phyloP scores from a whole-genome alignment of 2,797 vertebrate genomes.

The Anabas testudineus region DNA sequence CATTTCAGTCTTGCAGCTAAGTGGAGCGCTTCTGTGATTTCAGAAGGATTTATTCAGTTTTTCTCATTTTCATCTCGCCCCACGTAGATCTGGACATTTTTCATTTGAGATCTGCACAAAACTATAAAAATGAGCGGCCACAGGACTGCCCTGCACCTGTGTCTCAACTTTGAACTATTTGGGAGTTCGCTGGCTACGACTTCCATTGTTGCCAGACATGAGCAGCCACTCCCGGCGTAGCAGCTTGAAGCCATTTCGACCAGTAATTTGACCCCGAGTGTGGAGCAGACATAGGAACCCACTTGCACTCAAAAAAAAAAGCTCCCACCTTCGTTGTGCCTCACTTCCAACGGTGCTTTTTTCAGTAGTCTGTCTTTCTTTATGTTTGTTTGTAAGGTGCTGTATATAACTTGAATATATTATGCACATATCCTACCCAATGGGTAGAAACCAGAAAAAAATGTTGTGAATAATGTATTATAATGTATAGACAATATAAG shows the following conservation, averaged over 20 bases:
- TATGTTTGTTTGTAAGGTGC: conserved; percentile 91
- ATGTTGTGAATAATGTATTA: conserved; percentile 96
- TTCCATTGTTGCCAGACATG: conserved; percentile 50
- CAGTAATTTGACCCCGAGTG: conserved; percentile 66
- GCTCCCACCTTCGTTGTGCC: conserved; percentile 92
- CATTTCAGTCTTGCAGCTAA: conserved; percentile 3
- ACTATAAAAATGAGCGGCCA: background rate
- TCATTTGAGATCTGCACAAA: background rate
- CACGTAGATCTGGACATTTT: conserved; percentile 2
- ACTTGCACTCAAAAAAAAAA: conserved; percentile 83
- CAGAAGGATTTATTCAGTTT: too few relatives aligned
- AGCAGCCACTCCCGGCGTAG: conserved; percentile 13
- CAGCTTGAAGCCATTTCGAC: conserved; percentile 53
- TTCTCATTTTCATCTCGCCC: conserved; percentile 16
- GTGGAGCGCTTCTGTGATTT: too few relatives aligned
- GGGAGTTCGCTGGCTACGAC: background rate
- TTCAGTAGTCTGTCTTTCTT: conserved; percentile 88
- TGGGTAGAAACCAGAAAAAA: conserved; percentile 93
- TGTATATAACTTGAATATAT: conserved; percentile 98
- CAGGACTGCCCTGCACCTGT: background rate
- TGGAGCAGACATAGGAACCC: conserved; percentile 85
- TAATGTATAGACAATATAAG: conserved; percentile 94
- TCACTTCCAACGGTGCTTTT: conserved; percentile 97
- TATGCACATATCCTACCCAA: conserved; percentile 99
- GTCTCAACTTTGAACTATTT: conserved; percentile 17